Conservation (phyloP, 2,797 vertebrate genomes). For the Micromesistius poutassou region DNA sequence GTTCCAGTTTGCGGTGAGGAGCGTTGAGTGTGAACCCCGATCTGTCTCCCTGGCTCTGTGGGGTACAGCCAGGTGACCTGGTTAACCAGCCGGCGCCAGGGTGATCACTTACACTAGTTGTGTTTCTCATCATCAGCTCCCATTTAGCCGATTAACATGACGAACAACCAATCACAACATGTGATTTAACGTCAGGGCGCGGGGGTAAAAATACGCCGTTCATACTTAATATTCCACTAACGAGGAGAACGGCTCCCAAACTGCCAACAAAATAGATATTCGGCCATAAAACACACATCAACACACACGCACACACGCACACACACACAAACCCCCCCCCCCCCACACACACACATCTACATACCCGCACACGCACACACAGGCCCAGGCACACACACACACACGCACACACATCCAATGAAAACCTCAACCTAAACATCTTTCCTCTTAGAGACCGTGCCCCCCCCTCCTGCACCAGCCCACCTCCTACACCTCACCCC, state of each 20-base stretch:
- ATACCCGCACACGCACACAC: background rate
- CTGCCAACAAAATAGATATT: conserved; percentile 77
- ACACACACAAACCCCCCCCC: too few species aligned
- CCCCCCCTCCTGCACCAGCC: background rate
- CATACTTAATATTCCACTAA: conserved; percentile 74
- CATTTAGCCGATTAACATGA: conserved; percentile 63
- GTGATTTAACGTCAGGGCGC: conserved; percentile 72
- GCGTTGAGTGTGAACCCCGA: background rate
- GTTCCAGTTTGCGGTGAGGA: background rate
- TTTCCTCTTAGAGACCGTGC: background rate
- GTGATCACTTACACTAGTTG: conserved; percentile 54
- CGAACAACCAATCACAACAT: conserved; percentile 64
- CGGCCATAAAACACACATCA: conserved; percentile 61
- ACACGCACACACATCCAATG: background rate
- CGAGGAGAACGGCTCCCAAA: conserved; percentile 72
- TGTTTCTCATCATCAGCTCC: conserved; percentile 64
- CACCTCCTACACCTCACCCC: too few species aligned
- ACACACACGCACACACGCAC: conserved; percentile 35
- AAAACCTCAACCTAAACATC: conserved; percentile 53
- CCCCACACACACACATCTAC: conserved; percentile 62
- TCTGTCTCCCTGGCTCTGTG: background rate
- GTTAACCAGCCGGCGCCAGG: conserved; percentile 21
- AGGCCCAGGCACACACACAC: background rate
- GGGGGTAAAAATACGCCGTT: conserved; percentile 74
- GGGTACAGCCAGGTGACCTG: background rate